These are phyloP conservation scores for Microlaimidae sp. DNA, from an alignment of 2,888 invertebrate genomes.

Conservation along the genomic window DNA sequence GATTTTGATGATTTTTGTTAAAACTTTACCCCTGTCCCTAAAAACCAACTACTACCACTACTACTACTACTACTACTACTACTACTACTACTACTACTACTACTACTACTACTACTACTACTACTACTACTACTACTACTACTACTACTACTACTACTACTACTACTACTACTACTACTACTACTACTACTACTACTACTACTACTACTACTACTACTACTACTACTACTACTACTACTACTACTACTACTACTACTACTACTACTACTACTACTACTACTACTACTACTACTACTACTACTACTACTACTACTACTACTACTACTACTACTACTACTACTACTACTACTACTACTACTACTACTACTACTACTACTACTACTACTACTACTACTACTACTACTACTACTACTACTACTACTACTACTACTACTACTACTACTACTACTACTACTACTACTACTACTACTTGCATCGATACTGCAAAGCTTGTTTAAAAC, in stretches of 20 bases:
- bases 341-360: not conserved
- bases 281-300: not conserved
- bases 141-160: not conserved
- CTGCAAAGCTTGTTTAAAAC: too few species aligned
- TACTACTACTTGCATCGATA: not conserved
- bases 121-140: not conserved
- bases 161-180: not conserved
- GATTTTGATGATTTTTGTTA: too few species aligned
- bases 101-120: not conserved
- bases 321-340: not conserved
- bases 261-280: not conserved
- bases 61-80: not conserved
- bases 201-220: not conserved
- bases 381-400: not conserved
- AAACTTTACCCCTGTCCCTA: too few species aligned
- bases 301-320: not conserved
- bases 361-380: not conserved
- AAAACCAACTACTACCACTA: not conserved
- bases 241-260: not conserved
- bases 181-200: not conserved
- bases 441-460: not conserved
- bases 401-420: not conserved
- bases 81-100: not conserved
- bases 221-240: not conserved
- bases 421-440: not conserved